Evolutionary conservation across 2,888 invertebrate genomes (phyloP).

Genomic region (Dicyrtomina minuta): DNA sequence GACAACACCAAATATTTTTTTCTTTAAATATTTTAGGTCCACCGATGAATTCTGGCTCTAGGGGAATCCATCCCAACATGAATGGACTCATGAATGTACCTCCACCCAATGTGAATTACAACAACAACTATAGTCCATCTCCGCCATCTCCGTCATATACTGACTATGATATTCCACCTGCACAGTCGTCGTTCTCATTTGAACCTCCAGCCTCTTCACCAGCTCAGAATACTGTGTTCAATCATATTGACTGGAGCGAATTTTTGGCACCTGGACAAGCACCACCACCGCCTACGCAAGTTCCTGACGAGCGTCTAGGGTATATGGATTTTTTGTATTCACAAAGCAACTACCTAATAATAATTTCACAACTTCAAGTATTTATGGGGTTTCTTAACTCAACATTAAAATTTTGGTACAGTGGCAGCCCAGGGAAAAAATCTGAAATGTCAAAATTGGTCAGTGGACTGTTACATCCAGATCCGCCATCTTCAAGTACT

Average conservation of each 20-base stretch:
- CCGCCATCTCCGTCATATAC: constrained; percentile 10
- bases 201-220: constrained; percentile 10
- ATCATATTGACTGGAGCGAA: constrained; percentile 52
- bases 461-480: constrained; percentile 15
- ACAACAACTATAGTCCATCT: constrained; percentile 7
- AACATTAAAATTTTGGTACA: too few relatives aligned
- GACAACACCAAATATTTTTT: background rate
- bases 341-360: too few relatives aligned
- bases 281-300: constrained; percentile 49
- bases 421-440: background rate
- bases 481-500: constrained; percentile 24
- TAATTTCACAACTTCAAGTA: too few relatives aligned
- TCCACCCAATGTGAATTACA: constrained; percentile 9
- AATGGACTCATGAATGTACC: constrained; percentile 6
- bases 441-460: constrained; percentile 1
- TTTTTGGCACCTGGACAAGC: constrained; percentile 49
- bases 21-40: background rate
- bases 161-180: constrained; percentile 15
- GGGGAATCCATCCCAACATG: constrained; percentile 10
- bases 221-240: constrained; percentile 48
- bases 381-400: too few relatives aligned
- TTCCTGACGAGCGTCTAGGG: constrained; percentile 37
- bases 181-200: constrained; percentile 16
- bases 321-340: too few relatives aligned
- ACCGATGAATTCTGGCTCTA: background rate